These are phyloP conservation scores for Bos javanicus DNA, from an alignment of 2,113 vertebrate genomes.

Conservation along the genomic window DNA sequence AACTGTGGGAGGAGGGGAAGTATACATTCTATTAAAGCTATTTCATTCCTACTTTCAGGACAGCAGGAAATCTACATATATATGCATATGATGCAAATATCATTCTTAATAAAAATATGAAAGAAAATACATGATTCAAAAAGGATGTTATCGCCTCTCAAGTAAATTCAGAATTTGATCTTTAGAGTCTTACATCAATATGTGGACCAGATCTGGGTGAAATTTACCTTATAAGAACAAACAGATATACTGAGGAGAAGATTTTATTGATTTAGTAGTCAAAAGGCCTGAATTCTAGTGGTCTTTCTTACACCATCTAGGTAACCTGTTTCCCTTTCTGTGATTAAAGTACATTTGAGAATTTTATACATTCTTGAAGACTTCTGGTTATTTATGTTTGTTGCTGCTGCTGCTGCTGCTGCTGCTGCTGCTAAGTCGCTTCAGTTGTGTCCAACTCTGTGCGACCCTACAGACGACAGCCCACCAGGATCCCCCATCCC, in stretches of 20 bases:
- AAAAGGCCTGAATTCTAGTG: neutral
- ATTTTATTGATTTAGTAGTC: neutral
- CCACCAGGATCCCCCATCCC: too few relatives aligned
- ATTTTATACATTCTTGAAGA: neutral
- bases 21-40: neutral
- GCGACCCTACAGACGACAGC: rapidly evolving
- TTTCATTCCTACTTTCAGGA: neutral
- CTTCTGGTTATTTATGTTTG: neutral
- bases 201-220: neutral
- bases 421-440: too few relatives aligned
- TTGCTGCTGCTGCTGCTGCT: neutral
- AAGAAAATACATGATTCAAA: neutral
- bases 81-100: neutral
- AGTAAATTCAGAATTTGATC: neutral
- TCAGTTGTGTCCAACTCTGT: too few relatives aligned
- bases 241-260: neutral
- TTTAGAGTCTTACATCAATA: neutral
- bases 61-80: neutral
- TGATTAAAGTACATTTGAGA: neutral
- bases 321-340: neutral
- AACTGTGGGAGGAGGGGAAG: neutral
- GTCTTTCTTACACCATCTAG: neutral
- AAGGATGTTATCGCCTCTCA: neutral
- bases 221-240: neutral
- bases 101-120: neutral